These are phyloP conservation scores for Cettia cetti DNA, from an alignment of 2,113 vertebrate genomes.

Conservation along the genomic window DNA sequence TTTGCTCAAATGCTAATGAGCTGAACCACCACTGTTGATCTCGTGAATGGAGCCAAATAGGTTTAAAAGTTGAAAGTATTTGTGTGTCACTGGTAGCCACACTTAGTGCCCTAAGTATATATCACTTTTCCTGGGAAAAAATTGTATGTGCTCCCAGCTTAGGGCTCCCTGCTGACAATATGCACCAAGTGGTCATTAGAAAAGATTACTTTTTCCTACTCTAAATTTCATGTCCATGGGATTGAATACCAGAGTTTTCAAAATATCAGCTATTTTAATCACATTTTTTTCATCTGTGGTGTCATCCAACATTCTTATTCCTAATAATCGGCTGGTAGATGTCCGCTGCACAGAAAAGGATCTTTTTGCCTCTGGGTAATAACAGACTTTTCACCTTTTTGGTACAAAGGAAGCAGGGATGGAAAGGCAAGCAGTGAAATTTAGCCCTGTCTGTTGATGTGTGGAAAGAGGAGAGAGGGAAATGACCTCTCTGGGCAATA, in stretches of 20 bases:
- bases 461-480: neutral
- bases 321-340: neutral
- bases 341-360: neutral
- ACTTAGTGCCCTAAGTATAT: slow-evolving; percentile 33
- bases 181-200: neutral
- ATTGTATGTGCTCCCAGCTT: neutral
- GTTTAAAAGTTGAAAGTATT: slow-evolving; percentile 49
- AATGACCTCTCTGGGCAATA: neutral
- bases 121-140: slow-evolving; percentile 35
- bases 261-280: neutral
- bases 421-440: neutral
- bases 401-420: neutral
- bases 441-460: neutral
- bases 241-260: neutral
- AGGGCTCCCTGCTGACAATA: slow-evolving; percentile 10
- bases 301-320: neutral
- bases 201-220: neutral
- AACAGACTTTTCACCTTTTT: neutral
- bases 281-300: neutral
- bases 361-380: neutral
- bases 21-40: slow-evolving; percentile 24
- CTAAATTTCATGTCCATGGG: neutral
- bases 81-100: slow-evolving; percentile 24
- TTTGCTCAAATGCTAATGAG: slow-evolving; percentile 72
- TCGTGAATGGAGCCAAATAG: slow-evolving; percentile 27